Evolutionary conservation across 2,888 invertebrate species (phyloP), one percentile per base, ranked within the genome.

Genomic region (Mesorhabditis spiculigera): DNA sequence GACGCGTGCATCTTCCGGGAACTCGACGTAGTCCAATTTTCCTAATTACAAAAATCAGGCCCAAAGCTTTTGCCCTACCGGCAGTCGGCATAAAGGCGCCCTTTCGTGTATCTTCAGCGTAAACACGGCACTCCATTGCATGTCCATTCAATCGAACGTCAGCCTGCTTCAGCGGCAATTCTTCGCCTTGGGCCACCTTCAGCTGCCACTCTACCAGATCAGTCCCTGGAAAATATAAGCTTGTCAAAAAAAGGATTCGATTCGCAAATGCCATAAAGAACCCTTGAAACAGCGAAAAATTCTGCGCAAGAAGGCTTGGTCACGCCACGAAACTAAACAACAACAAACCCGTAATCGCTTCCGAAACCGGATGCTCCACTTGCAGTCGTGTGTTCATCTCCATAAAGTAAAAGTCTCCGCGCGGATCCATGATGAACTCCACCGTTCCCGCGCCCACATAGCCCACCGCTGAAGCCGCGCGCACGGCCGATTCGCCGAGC

Each of bases 121-220:
- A 98, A 76, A 98, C 93, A 75, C 97, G 90, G 44, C 95, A 95
- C 87, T 98, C 97, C 79, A 98, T 93, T 0, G 97, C 92, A 87
- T 97, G 96, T 0, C 98, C 89, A 43, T 77, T 68, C 85, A 88
- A 79, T 45, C 82, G 85, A 66, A 97, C 91, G 74, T 95, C 90
- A 0, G 91, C 90, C 86, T 98, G 97, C 0, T 72, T 89, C 0
- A 92, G 77, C 0, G 96, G 95, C 13, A 97, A 87, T 63, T 89
- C 89, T 86, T 95, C 93, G 0, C 96, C 95, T 45, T 92, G 90
- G 0, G 97, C 96, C 64, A 96, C 91, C 79, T 86, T 84, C 43
- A 89, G 82, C 87, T 98, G 98, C 98, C 97, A 98, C 86, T 98
- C 96, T 0, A 98, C 98, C 75, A 98, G 89, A 89, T 98, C 98